Base-by-base conservation (phyloP, 2,888 invertebrate genomes). In the Xestia rhomboidea region DNA sequence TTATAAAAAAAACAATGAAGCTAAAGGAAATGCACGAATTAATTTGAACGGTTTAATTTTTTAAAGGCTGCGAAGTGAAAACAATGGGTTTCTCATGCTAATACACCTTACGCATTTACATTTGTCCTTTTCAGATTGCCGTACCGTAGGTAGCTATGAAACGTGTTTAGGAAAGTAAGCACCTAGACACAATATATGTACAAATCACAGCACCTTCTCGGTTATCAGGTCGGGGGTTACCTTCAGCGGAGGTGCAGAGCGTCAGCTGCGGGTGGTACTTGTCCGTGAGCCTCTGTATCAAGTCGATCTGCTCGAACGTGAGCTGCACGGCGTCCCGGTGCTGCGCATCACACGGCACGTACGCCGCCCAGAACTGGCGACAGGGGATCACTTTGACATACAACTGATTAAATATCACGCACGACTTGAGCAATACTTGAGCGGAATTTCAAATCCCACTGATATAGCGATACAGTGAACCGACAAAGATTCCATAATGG, bases 241-340 rank as follows among this genome's bases (percentile, higher is more conserved):
- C 98, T 95, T 98, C 97, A 71, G 98, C 97, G 30, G 98, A 98
- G 76, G 98, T 98, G 93, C 98, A 98, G 88, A 98, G 97, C 64
- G 98, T 97, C 93, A 98, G 97, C 89, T 98, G 97, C 83, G 98
- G 98, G 77, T 98, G 97, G 94, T 98, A 98, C 92, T 98, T 97
- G 89, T 98, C 97, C 13, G 98, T 98, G 89, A 98, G 97, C 86
- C 98, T 97, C 92, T 98, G 97, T 92, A 98, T 98, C 89, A 98
- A 97, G 95, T 99, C 99, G 91, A 98, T 98, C 95, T 99, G 98
- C 92, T 98, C 98, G 90, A 99, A 97, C 51, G 98, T 98, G 89
- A 98, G 97, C 92, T 98, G 98, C 89, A 98, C 98, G 68, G 98
- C 98, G 92, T 99, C 98, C 90, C 98, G 98, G 93, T 98, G 98